phyloP scores from a whole-genome alignment of 2,888 invertebrate species.

The Choreutis nemorana region DNA sequence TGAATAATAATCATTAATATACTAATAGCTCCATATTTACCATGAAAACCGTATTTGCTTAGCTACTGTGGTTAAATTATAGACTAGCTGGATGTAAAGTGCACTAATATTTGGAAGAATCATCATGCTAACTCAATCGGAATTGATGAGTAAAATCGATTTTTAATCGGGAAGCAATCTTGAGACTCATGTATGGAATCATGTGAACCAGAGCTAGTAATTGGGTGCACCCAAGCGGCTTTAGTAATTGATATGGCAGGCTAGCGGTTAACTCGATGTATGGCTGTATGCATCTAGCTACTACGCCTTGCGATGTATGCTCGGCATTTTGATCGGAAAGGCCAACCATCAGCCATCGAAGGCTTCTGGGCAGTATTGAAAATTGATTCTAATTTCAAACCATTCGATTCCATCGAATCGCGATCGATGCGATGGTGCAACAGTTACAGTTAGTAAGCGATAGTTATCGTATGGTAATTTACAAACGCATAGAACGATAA shows the following conservation, averaged over 20 bases:
- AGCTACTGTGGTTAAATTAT: too few relatives aligned
- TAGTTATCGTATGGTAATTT: conserved; percentile 38
- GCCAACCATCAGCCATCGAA: conserved; percentile 25
- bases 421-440: conserved; percentile 36
- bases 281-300: conserved; percentile 31
- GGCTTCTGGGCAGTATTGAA: conserved; percentile 27
- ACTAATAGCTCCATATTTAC: too few relatives aligned
- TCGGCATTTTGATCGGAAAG: conserved; percentile 24
- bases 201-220: conserved; percentile 56
- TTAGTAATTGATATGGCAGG: conserved; percentile 55
- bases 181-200: conserved; percentile 42
- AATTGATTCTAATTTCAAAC: neutral
- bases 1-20: too few relatives aligned
- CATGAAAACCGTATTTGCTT: too few relatives aligned
- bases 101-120: too few relatives aligned
- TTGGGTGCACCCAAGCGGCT: conserved; percentile 55
- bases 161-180: conserved; percentile 27
- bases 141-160: conserved; percentile 3
- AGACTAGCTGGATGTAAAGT: too few relatives aligned
- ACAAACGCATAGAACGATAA: too few relatives aligned
- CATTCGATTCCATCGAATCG: conserved; percentile 20
- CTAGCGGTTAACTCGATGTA: conserved; percentile 47
- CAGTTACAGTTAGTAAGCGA: conserved; percentile 43
- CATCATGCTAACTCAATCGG: too few relatives aligned
- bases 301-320: conserved; percentile 32